phyloP scores from a whole-genome alignment of 53 echinoderm and acorn worm genomes.

The Pentamera pediparva region DNA sequence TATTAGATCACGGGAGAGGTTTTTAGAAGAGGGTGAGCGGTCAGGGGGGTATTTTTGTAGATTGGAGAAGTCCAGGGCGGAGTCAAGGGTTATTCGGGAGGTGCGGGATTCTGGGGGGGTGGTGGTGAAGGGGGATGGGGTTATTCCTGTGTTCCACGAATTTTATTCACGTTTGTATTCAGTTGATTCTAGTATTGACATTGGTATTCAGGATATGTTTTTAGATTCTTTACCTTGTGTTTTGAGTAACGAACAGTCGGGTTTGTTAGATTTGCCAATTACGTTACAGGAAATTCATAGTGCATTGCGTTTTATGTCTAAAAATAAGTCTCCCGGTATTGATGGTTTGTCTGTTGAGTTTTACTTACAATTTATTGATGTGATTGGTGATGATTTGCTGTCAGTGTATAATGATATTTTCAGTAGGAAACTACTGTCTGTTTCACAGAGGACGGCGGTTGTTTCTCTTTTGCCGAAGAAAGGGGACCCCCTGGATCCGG shows the following conservation, averaged over 20 bases:
- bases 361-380: constrained; percentile 24
- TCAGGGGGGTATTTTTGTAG: not conserved
- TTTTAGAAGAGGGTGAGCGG: not conserved
- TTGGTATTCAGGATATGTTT: not conserved
- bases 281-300: not conserved
- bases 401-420: constrained; percentile 28
- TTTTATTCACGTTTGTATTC: not conserved
- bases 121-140: not conserved
- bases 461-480: constrained; percentile 57
- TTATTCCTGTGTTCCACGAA: not conserved
- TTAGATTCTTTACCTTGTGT: not conserved
- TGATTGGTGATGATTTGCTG: constrained; percentile 34
- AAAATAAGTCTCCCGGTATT: constrained; percentile 52
- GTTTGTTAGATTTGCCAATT: not conserved
- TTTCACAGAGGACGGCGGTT: constrained; percentile 36
- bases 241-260: not conserved
- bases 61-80: not conserved
- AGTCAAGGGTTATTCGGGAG: not conserved
- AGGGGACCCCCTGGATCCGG: constrained; percentile 36
- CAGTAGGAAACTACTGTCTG: not conserved
- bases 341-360: constrained; percentile 52
- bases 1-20: not conserved
- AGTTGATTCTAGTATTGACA: not conserved
- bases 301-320: not conserved
- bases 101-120: not conserved